Evolutionary conservation across 2,888 invertebrate species (phyloP), one percentile per base, ranked within the genome.

Genomic region (Drosophila hawaiiensis): DNA sequence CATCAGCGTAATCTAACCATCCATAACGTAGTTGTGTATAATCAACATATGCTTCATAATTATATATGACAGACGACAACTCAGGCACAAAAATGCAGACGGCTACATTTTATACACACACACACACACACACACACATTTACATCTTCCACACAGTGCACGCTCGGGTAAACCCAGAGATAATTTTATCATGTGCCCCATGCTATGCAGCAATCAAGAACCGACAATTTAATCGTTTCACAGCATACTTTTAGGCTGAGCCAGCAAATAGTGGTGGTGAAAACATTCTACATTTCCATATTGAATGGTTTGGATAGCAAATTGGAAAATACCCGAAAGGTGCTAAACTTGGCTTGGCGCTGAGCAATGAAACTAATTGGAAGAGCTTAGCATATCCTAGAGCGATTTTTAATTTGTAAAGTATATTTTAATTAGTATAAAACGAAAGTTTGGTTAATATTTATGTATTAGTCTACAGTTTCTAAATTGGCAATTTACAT

Each of bases 211-310:
- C 50, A 50, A 35, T 52, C 22, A 25, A 14, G 31, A 10, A 9
- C 22, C 53, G 25, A 25, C 25, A 33, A 43, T 58, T 70, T 33
- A 35, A 39, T 22, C 19, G 5, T 31, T 66, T 31, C 2, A 22
- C 16, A 37, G 76, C 77, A 76, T 76, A 69, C 70, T 74, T 69
- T 68, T 31, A 6, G 19, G 74, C 54, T 4, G 61, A 12, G 25
- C 7, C 41, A 41, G 33, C 31, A 71, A 69, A 71, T 29, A 14
- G 0, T 4, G 5, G 7, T 47, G 69, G 43, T 52, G 55, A 41
- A 41, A 35, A 55, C 14, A 14, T 25, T 19, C 6, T 33, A 33
- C 19, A 10, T 31, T 10, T n/a, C 9, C n/a, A 35, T 37, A 37
- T 22, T 43, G 10, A 22, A 12, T 14, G n/a, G 7, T 10, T 3